Conservation (phyloP, 2,888 invertebrate genomes). For the Cabera pusaria region DNA sequence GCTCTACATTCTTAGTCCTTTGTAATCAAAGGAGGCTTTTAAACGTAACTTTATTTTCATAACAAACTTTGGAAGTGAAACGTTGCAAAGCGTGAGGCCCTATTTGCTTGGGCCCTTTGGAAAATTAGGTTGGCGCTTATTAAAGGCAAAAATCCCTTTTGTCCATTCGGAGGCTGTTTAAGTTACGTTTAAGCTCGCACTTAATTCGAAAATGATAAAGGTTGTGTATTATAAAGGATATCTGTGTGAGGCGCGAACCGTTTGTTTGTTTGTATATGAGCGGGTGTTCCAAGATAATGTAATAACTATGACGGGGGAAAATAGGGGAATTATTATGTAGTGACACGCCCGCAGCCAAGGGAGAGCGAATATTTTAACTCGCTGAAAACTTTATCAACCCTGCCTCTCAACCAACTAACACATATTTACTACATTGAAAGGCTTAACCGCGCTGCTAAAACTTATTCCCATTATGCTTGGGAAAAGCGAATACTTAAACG, state of each 20-base stretch:
- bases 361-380: too few species aligned
- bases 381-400: too few species aligned
- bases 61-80: constrained; percentile 22
- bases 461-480: too few species aligned
- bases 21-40: constrained; percentile 18
- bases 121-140: constrained; percentile 18
- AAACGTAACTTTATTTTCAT: constrained; percentile 23
- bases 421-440: too few species aligned
- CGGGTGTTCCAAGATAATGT: constrained; percentile 1
- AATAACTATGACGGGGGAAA: neutral
- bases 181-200: constrained; percentile 8
- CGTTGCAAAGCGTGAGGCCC: constrained; percentile 11
- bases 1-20: constrained; percentile 16
- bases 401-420: too few species aligned
- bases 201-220: neutral
- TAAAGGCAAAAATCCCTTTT: constrained; percentile 17
- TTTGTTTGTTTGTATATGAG: too few species aligned
- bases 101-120: constrained; percentile 20
- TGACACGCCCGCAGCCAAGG: neutral
- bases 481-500: constrained; percentile 1
- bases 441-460: too few species aligned
- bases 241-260: too few species aligned
- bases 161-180: constrained; percentile 15
- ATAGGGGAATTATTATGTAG: constrained; percentile 2
- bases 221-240: constrained; percentile 4